Evolutionary conservation across 2,888 invertebrate genomes (phyloP), one percentile per base, ranked within the genome.

Genomic region (Trisateles emortualis): DNA sequence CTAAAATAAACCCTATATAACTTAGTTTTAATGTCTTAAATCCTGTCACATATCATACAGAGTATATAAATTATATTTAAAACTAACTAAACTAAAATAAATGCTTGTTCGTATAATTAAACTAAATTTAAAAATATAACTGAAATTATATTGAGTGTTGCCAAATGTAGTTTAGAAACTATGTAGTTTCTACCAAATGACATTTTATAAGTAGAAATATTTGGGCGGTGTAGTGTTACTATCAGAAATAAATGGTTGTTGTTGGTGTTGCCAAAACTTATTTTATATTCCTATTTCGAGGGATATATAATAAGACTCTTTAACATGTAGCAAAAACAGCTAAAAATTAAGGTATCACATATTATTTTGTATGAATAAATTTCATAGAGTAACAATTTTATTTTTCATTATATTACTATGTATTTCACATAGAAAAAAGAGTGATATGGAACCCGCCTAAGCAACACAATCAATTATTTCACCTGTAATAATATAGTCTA

Each of bases 21-120:
- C 40, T 39, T 45, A 52, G n/a, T 5, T 9, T 35, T 26, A 40
- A 29, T 52, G 29, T 52, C 41, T 52, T 36, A 46, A 11, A 29
- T 36, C 44, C 9, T 41, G 30, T 47, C 38, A 47, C 36, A 45
- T 72, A 59, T 68, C 26, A 59, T 72, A 69, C 72, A 69, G 56
- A 57, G 69, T 64, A 69, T 56, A 68, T 68, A 40, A 48, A 44
- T 72, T 61, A 59, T 63, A 67, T 52, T 67, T 64, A 72, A 72
- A 72, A 49, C 58, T 55, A 46, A 61, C 59, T 59, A 61, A 61
- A 56, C 61, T 74, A 74, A 59, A 74, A 67, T 74, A 74, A 74
- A 74, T 74, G 74, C 74, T 65, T 61, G 52, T 36, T 59, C 39
- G 8, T 52, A 55, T 50, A 46, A 44, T 33, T 54, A 50, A 52